A percentile compares a stretch with the other conserved stretches of the same genome.
Evolutionary conservation across 2,888 invertebrate species (phyloP).

Genomic region (Drosophila pseudotalamancana): DNA sequence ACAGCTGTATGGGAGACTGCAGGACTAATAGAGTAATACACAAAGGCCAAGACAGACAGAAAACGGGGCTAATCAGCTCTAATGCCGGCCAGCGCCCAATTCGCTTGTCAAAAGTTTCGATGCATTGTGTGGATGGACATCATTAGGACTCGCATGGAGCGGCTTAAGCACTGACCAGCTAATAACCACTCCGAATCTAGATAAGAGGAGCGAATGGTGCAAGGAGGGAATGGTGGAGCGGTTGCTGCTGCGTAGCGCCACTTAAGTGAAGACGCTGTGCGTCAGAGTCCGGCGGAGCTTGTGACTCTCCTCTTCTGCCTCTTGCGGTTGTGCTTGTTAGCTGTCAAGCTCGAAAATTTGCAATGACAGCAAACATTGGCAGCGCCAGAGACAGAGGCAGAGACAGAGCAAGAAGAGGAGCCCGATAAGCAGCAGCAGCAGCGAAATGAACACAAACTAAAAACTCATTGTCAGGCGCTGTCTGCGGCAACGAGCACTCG

Average conservation of each 20-base stretch:
- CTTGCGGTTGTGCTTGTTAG: slow-evolving; percentile 74
- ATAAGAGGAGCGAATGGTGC: background rate
- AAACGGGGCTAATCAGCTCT: slow-evolving; percentile 53
- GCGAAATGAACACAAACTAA: slow-evolving; percentile 74
- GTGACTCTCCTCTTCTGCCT: slow-evolving; percentile 9
- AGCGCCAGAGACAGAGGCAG: slow-evolving; percentile 24
- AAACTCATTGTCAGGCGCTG: slow-evolving; percentile 78
- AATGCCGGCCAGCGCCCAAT: slow-evolving; percentile 24
- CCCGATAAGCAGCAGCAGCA: slow-evolving; percentile 55
- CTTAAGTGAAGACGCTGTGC: slow-evolving; percentile 73
- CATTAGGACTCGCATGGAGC: slow-evolving; percentile 67
- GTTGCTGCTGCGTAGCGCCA: slow-evolving; percentile 66
- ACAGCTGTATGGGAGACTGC: slow-evolving; percentile 7
- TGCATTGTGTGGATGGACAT: slow-evolving; percentile 70
- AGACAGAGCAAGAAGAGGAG: slow-evolving; percentile 11
- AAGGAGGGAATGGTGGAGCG: background rate
- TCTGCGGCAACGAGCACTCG: slow-evolving; percentile 51
- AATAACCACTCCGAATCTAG: slow-evolving; percentile 71
- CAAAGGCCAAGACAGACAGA: slow-evolving; percentile 34
- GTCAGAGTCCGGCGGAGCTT: slow-evolving; percentile 41
- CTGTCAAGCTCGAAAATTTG: slow-evolving; percentile 83
- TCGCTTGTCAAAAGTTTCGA: slow-evolving; percentile 44
- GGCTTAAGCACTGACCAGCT: slow-evolving; percentile 53
- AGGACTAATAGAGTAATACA: slow-evolving; percentile 15
- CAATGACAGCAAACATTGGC: slow-evolving; percentile 83